phyloP scores from a whole-genome alignment of 2,797 vertebrate species.

The Trachurus trachurus region DNA sequence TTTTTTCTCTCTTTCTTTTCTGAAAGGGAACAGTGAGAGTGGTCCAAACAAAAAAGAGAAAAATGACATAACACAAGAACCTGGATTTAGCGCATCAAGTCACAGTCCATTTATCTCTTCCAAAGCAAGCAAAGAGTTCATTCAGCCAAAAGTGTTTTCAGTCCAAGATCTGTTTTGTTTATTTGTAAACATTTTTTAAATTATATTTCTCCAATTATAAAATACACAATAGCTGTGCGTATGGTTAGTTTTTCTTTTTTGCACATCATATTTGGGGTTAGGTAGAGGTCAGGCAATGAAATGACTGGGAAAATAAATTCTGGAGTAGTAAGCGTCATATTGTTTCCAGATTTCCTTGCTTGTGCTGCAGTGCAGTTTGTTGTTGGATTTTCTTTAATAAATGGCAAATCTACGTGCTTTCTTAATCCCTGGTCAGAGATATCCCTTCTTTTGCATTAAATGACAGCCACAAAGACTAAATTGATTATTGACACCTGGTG shows the following conservation, averaged over 20 bases:
- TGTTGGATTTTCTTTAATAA: neutral
- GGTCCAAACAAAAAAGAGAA: neutral
- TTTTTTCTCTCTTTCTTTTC: neutral
- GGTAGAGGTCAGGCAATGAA: neutral
- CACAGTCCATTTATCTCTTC: neutral
- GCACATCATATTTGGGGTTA: neutral
- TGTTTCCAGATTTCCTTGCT: too few species aligned
- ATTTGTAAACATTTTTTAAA: neutral
- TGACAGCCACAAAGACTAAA: neutral
- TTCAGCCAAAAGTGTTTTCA: neutral
- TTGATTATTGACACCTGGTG: neutral
- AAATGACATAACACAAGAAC: neutral
- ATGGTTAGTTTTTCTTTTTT: neutral
- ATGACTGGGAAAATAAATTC: neutral
- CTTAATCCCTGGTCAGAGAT: neutral
- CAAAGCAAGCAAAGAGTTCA: neutral
- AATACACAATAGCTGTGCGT: neutral
- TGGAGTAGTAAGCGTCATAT: neutral
- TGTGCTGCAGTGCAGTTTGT: neutral
- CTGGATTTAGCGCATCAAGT: slow-evolving; percentile 20
- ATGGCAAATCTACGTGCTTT: neutral
- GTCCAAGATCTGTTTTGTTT: neutral
- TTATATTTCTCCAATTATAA: neutral
- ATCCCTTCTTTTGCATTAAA: neutral
- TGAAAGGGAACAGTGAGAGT: neutral